These are phyloP conservation scores for Pocillopora grandis DNA, from an alignment of 92 coral and sea anemone genomes.

Conservation along the genomic window DNA sequence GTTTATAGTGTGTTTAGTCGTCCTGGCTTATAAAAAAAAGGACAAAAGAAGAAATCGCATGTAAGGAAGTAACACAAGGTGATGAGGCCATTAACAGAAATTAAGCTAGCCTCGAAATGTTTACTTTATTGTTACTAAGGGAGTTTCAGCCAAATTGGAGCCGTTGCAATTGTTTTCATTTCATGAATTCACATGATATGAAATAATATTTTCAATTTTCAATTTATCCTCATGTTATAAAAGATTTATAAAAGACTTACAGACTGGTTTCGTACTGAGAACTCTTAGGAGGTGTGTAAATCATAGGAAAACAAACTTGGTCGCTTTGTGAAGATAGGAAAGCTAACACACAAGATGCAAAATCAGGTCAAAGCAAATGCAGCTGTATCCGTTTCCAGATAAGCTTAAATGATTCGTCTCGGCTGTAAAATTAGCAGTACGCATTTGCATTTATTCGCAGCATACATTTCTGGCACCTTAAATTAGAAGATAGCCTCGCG, in stretches of 20 bases:
- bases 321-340: not conserved
- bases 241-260: not conserved
- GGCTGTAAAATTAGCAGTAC: not conserved
- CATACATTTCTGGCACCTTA: not conserved
- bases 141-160: constrained; percentile 1
- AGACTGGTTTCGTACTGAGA: not conserved
- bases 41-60: too few species aligned
- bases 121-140: constrained; percentile 2
- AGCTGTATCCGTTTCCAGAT: not conserved
- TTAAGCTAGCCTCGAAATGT: not conserved
- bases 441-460: constrained; percentile 14
- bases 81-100: too few species aligned
- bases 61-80: too few species aligned
- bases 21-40: too few species aligned
- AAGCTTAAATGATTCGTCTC: not conserved
- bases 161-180: not conserved
- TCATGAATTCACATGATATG: not conserved
- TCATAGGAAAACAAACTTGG: not conserved
- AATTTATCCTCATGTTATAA: not conserved
- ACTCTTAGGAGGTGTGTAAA: not conserved
- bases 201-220: not conserved
- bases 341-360: not conserved
- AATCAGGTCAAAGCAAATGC: not conserved
- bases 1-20: too few species aligned
- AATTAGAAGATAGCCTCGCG: not conserved